phyloP scores from a whole-genome alignment of 2,888 invertebrate species.

The Phortica okadai region DNA sequence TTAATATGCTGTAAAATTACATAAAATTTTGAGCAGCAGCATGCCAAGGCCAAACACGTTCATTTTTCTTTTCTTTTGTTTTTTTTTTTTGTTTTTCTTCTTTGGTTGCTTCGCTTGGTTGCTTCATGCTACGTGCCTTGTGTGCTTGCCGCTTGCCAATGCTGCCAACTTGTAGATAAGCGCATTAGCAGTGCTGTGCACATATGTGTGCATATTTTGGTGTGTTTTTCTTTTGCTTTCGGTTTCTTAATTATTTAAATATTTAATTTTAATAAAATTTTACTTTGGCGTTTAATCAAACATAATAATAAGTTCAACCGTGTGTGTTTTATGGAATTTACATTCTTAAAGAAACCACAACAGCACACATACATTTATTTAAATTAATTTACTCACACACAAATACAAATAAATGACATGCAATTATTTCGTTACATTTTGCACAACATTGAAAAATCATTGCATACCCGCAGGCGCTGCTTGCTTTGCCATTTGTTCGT shows the following conservation, averaged over 20 bases:
- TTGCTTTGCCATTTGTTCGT: slow-evolving; percentile 21
- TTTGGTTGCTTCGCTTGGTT: slow-evolving; percentile 47
- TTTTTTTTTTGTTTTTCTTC: neutral
- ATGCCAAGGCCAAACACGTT: neutral
- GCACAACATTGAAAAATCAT: slow-evolving; percentile 44
- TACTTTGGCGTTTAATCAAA: neutral
- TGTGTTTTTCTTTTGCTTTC: slow-evolving; percentile 27
- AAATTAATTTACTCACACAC: slow-evolving; percentile 39
- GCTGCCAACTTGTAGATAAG: slow-evolving; percentile 57
- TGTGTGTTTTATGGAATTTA: neutral
- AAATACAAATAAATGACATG: slow-evolving; percentile 27
- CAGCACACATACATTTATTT: neutral
- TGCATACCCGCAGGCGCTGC: slow-evolving; percentile 41
- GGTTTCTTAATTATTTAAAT: slow-evolving; percentile 30
- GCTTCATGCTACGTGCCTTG: slow-evolving; percentile 9
- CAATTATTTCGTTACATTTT: slow-evolving; percentile 18
- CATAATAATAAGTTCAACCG: neutral
- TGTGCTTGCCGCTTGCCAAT: neutral
- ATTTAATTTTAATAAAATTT: slow-evolving; percentile 21
- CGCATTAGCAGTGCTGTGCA: slow-evolving; percentile 52
- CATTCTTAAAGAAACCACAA: neutral
- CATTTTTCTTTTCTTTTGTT: neutral
- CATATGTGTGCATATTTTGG: neutral
- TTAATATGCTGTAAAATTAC: slow-evolving; percentile 70
- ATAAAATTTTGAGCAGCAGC: slow-evolving; percentile 60